These are phyloP conservation scores for Nebria brevicollis DNA, from an alignment of 2,888 invertebrate genomes.

Conservation along the genomic window DNA sequence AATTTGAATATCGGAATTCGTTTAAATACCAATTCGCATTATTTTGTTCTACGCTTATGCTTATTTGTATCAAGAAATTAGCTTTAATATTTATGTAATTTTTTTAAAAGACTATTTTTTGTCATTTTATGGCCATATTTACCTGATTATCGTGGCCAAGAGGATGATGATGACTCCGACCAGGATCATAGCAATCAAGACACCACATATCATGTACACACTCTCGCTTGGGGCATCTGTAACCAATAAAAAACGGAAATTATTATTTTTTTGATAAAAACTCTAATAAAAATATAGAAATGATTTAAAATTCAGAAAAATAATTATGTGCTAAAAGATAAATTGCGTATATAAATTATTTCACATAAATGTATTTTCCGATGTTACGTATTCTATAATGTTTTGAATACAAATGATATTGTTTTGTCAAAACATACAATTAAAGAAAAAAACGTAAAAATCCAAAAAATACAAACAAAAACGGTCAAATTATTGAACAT, in stretches of 20 bases:
- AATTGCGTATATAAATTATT: neutral
- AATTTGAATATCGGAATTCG: too few species aligned
- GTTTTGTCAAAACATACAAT: neutral
- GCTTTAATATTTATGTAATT: too few species aligned
- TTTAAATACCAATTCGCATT: too few species aligned
- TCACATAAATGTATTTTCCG: neutral
- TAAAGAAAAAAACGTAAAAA: neutral
- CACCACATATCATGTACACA: constrained; percentile 86
- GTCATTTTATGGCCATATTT: constrained; percentile 54
- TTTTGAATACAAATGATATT: neutral
- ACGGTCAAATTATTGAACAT: neutral
- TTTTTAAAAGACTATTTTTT: too few species aligned
- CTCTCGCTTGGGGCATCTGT: constrained; percentile 85
- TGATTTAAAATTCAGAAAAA: neutral
- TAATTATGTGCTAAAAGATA: neutral
- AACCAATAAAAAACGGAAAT: constrained; percentile 62
- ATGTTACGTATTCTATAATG: neutral
- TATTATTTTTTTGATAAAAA: neutral
- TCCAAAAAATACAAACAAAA: neutral
- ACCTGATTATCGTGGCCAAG: constrained; percentile 85
- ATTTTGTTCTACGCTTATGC: too few species aligned
- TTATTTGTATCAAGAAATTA: too few species aligned
- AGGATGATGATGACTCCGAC: constrained; percentile 83
- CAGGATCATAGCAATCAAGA: constrained; percentile 84
- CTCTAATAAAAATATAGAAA: neutral